Percentiles rank a stretch among this genome's conserved stretches.
Evolutionary conservation across 2,113 vertebrate genomes (phyloP).

Genomic region (Amblyopsis rosae): DNA sequence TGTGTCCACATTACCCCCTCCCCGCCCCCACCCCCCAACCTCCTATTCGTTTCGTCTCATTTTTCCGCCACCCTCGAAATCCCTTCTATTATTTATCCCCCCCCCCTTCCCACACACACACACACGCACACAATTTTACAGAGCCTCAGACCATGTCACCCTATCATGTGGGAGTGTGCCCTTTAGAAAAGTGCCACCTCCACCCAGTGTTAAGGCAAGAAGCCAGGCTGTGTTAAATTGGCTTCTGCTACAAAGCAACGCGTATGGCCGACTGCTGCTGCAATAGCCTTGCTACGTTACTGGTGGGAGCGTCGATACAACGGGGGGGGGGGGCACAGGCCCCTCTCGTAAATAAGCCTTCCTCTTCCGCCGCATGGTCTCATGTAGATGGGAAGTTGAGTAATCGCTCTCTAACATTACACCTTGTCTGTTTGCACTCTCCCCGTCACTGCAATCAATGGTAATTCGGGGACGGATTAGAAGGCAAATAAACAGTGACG

Average conservation of each 20-base stretch:
- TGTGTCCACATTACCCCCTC: not conserved
- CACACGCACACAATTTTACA: slow-evolving; percentile 9
- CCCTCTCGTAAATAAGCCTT: slow-evolving; percentile 30
- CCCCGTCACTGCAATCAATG: slow-evolving; percentile 54
- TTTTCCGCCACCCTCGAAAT: slow-evolving; percentile 7
- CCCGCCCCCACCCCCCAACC: not conserved
- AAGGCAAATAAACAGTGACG: slow-evolving; percentile 66
- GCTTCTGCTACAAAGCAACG: slow-evolving; percentile 21
- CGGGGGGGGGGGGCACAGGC: not conserved
- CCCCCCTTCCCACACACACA: not conserved
- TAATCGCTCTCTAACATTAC: slow-evolving; percentile 62
- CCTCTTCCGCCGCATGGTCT: slow-evolving; percentile 23
- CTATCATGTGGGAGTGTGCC: slow-evolving; percentile 12
- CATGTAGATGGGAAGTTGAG: slow-evolving; percentile 47
- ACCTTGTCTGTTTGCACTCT: slow-evolving; percentile 48
- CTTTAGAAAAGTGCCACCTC: slow-evolving; percentile 33
- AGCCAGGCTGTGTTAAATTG: slow-evolving; percentile 24
- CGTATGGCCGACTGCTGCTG: slow-evolving; percentile 9
- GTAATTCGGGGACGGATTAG: slow-evolving; percentile 58
- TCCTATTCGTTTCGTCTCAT: not conserved
- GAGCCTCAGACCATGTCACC: slow-evolving; percentile 21
- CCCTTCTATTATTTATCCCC: slow-evolving; percentile 26
- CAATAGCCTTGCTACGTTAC: slow-evolving; percentile 10
- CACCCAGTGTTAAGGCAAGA: slow-evolving; percentile 14
- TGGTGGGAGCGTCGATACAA: slow-evolving; percentile 47